A percentile compares a stretch with the other conserved stretches of the same genome.
phyloP scores from a whole-genome alignment of 2,888 invertebrate species.

The Papilio elwesi region DNA sequence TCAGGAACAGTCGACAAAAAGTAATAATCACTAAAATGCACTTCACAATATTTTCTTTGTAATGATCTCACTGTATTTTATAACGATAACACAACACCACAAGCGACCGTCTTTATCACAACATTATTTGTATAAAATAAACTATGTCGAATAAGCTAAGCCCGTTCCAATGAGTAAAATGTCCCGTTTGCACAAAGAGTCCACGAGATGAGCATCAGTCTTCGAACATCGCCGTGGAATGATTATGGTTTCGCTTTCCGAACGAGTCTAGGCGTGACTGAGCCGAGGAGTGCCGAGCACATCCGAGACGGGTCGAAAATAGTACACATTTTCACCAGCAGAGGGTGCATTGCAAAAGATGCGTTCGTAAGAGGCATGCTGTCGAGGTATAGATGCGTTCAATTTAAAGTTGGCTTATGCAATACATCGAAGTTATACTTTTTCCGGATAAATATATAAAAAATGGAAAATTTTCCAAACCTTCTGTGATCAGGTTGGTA shows the following conservation, averaged over 20 bases:
- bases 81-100: constrained; percentile 77
- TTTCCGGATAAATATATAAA: too few relatives aligned
- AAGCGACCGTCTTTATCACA: constrained; percentile 73
- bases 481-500: too few relatives aligned
- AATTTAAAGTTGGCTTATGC: background rate
- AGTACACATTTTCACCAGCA: constrained; percentile 51
- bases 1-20: constrained; percentile 68
- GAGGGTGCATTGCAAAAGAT: constrained; percentile 58
- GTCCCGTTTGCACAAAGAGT: constrained; percentile 75
- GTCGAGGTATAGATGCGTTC: background rate
- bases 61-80: constrained; percentile 67
- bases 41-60: constrained; percentile 67
- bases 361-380: constrained; percentile 52
- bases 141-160: constrained; percentile 66
- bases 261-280: constrained; percentile 84
- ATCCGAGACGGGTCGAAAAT: constrained; percentile 55
- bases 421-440: too few relatives aligned
- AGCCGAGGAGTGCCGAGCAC: constrained; percentile 72
- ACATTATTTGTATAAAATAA: constrained; percentile 73
- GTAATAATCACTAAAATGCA: constrained; percentile 69
- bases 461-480: too few relatives aligned
- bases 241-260: constrained; percentile 81
- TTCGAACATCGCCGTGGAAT: constrained; percentile 82
- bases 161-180: constrained; percentile 74
- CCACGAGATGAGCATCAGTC: constrained; percentile 83